Evolutionary conservation across 2,113 vertebrate species (phyloP), one percentile per base, ranked within the genome.

Genomic region (Emydura subglobosa): DNA sequence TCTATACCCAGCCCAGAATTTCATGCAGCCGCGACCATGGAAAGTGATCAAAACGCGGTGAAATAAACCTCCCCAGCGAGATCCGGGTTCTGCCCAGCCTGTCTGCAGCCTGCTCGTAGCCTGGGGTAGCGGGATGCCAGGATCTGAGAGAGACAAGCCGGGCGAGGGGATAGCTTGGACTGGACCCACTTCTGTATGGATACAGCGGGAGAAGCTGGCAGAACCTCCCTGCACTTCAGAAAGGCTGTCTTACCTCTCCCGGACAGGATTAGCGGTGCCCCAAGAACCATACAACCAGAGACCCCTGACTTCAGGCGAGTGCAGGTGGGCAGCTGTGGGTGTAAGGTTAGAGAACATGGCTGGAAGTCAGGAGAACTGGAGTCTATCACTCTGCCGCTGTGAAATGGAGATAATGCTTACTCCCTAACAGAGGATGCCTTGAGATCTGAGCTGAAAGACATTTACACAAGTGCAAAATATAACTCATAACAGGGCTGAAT

Each of bases 401-500:
- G 10, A 24, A 2, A 25, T 0, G 74, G 80, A 74, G 83, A 83
- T 57, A 34, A 24, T 72, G n/a, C 31, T 34, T 31, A 19, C 61
- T 65, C 6, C 2, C 27, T 61, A 19, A 9, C 31, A 13, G 0
- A 34, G 83, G 0, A 3, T 0, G 24, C 74, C 12, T 25, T 9
- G 88, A 4, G 83, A 61, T 39, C 85, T 16, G 10, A n/a, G 50
- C 65, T 22, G 92, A 92, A 44, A 76, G 85, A 89, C 65, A 19
- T 78, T 54, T 83, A 47, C 16, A 2, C 14, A 47, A 16, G 7
- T 13, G 42, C 24, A 14, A 44, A 6, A 22, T 47, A 16, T 47
- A 78, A 16, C 44, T 74, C 5, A 44, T 10, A 92, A 83, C 81
- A 91, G 83, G 92, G 83, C 95, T 53, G 76, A 10, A 51, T 79